A percentile compares a stretch with the other conserved stretches of the same genome.
Conservation (phyloP, 1,140 invertebrate genomes). For the Philaenus spumarius region DNA sequence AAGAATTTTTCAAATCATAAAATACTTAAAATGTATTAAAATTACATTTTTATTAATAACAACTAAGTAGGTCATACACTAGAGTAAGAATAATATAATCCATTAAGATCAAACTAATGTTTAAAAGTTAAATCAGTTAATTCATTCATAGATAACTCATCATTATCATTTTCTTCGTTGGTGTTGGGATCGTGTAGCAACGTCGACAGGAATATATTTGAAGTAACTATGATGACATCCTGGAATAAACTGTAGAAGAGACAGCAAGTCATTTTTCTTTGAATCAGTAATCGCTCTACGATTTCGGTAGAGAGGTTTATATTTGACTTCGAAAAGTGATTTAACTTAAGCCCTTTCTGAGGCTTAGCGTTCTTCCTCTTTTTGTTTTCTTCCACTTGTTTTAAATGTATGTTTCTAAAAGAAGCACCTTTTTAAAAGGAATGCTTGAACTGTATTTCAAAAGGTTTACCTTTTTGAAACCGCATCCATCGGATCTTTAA, state of each 20-base stretch:
- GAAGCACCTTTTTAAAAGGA: slow-evolving; percentile 14
- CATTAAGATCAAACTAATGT: neutral
- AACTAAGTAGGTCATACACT: too few relatives aligned
- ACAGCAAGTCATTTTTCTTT: slow-evolving; percentile 22
- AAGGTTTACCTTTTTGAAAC: slow-evolving; percentile 16
- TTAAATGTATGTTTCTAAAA: slow-evolving; percentile 18
- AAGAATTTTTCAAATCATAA: neutral
- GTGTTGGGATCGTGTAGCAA: neutral
- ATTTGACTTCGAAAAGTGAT: neutral
- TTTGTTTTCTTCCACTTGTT: slow-evolving; percentile 12
- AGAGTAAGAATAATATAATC: neutral
- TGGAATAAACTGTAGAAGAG: slow-evolving; percentile 22
- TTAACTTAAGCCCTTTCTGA: slow-evolving; percentile 22
- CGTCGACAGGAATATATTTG: slow-evolving; percentile 15
- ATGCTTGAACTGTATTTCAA: slow-evolving; percentile 19
- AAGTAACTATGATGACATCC: slow-evolving; percentile 23
- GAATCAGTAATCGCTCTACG: slow-evolving; percentile 18
- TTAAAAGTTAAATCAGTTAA: neutral
- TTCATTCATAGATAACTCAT: neutral
- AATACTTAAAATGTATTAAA: too few relatives aligned
- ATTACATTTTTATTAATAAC: too few relatives aligned
- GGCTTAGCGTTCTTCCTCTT: slow-evolving; percentile 7
- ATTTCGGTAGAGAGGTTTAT: slow-evolving; percentile 15
- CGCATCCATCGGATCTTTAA: slow-evolving; percentile 21
- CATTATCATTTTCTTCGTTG: slow-evolving; percentile 1